Evolutionary conservation across 2,113 vertebrate genomes (phyloP).

Genomic region (Sinocyclocheilus grahami): DNA sequence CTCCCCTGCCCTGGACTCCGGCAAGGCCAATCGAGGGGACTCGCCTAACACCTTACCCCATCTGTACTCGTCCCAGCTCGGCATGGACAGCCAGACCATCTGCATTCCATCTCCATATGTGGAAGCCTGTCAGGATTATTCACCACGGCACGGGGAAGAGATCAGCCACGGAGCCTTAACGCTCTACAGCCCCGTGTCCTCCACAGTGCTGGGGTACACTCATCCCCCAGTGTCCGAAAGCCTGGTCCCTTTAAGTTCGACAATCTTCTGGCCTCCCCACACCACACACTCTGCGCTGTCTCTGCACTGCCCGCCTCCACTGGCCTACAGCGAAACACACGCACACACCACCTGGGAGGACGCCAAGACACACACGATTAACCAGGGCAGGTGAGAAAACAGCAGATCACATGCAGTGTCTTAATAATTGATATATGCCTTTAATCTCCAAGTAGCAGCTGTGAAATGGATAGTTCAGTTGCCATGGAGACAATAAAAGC

Average conservation of each 20-base stretch:
- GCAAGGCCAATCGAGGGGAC: conserved; percentile 72
- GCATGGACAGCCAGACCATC: conserved; percentile 78
- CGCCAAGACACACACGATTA: conserved; percentile 68
- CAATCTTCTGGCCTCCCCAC: conserved; percentile 80
- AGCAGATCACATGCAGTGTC: not conserved
- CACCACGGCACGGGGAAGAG: not conserved
- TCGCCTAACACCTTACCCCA: conserved; percentile 71
- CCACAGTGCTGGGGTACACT: conserved; percentile 79
- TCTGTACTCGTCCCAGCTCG: conserved; percentile 77
- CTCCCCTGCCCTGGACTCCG: conserved; percentile 63
- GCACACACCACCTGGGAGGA: conserved; percentile 83
- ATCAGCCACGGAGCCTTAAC: conserved; percentile 69
- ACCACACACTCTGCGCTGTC: conserved; percentile 78
- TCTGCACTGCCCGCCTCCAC: conserved; percentile 81
- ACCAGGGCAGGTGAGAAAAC: conserved; percentile 72
- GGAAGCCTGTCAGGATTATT: conserved; percentile 81
- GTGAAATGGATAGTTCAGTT: not conserved
- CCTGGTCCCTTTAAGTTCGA: conserved; percentile 76
- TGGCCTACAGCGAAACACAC: conserved; percentile 79
- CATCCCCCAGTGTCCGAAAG: conserved; percentile 72
- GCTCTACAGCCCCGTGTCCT: conserved; percentile 77
- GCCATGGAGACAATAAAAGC: not conserved
- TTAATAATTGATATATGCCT: not conserved
- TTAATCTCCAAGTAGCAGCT: not conserved
- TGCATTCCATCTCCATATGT: conserved; percentile 87